A percentile compares a stretch with the other conserved stretches of the same genome.
Evolutionary conservation across 2,888 invertebrate genomes (phyloP).

Genomic region (Onthophagus sagittarius): DNA sequence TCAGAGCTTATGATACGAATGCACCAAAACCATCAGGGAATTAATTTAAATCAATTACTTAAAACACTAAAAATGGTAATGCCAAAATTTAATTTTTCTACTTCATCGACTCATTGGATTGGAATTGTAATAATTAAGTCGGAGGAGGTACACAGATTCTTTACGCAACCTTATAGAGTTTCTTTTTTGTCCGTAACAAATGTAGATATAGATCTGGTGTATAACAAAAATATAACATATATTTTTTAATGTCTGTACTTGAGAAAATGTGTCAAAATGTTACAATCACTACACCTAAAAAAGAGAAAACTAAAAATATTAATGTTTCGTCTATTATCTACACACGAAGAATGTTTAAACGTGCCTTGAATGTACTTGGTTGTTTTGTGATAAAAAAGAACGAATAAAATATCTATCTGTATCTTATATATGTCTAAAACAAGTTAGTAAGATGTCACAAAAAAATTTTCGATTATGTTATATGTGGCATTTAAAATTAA

Average conservation of each 20-base stretch:
- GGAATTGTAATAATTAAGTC: not conserved
- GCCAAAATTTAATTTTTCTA: too few species aligned
- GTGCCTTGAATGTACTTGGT: conserved; percentile 26
- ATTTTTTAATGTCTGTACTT: conserved; percentile 27
- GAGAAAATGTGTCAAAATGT: conserved; percentile 31
- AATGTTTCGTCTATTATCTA: conserved; percentile 13
- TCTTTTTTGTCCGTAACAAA: too few species aligned
- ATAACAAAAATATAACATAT: not conserved
- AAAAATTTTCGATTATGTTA: too few species aligned
- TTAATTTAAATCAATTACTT: conserved; percentile 2
- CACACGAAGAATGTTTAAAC: conserved; percentile 17
- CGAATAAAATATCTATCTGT: not conserved
- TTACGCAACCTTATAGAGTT: too few species aligned
- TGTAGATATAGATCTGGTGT: too few species aligned
- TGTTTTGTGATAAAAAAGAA: conserved; percentile 30
- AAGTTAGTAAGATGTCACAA: not conserved
- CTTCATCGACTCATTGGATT: not conserved
- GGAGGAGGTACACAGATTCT: not conserved
- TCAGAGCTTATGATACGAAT: conserved; percentile 94
- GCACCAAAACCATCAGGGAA: conserved; percentile 72
- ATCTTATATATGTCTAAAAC: not conserved
- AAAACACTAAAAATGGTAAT: too few species aligned
- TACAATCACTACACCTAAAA: conserved; percentile 23
- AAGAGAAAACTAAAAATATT: conserved; percentile 6
- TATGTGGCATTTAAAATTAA: too few species aligned